A percentile compares a stretch with the other conserved stretches of the same genome.
phyloP scores from a whole-genome alignment of 2,888 invertebrate genomes.

The Venusia cambrica region DNA sequence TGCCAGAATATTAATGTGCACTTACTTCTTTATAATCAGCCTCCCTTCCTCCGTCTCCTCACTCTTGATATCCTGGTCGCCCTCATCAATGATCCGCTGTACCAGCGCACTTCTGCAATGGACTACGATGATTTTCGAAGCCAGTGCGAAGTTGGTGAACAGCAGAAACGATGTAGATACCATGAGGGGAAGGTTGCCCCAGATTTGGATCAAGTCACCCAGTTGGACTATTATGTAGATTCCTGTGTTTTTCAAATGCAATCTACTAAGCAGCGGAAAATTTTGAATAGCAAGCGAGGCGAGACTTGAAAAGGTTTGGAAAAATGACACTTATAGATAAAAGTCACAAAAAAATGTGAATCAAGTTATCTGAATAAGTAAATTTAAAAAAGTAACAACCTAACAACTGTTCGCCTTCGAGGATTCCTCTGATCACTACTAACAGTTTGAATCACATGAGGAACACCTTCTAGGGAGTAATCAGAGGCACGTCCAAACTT shows the following conservation, averaged over 20 bases:
- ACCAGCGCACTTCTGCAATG: slow-evolving; percentile 38
- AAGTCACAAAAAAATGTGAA: no score
- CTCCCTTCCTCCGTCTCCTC: slow-evolving; percentile 37
- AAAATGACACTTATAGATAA: slow-evolving; percentile 38
- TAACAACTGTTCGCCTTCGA: no score
- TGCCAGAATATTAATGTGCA: not conserved
- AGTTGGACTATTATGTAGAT: slow-evolving; percentile 56
- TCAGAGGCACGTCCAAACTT: no score
- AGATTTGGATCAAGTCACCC: slow-evolving; percentile 56
- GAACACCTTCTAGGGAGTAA: no score
- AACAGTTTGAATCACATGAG: no score
- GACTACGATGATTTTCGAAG: slow-evolving; percentile 50
- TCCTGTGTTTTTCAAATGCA: no score
- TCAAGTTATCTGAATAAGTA: no score
- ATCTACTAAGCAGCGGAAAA: no score
- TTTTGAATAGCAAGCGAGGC: no score
- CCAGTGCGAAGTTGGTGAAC: slow-evolving; percentile 53
- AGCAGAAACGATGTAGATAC: slow-evolving; percentile 55
- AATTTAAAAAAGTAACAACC: no score
- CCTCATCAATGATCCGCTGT: slow-evolving; percentile 41
- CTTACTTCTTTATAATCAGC: slow-evolving; percentile 45
- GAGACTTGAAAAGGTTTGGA: not conserved
- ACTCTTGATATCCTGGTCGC: slow-evolving; percentile 36
- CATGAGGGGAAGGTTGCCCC: slow-evolving; percentile 61
- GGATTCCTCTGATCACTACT: no score